Evolutionary conservation across 1,140 invertebrate genomes (phyloP).

Genomic region (Eubasilissa regina): DNA sequence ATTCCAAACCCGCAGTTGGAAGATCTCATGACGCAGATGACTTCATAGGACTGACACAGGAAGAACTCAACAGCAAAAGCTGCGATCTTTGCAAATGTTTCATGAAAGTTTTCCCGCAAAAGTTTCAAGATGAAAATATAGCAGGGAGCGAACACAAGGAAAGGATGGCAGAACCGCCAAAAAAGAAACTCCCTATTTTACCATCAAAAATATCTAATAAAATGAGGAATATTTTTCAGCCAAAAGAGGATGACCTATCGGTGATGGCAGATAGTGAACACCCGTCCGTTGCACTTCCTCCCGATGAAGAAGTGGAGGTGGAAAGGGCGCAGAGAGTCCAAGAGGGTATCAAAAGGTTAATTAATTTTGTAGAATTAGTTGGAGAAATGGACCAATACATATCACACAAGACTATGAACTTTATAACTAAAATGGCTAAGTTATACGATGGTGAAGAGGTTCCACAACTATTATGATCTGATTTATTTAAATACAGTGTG

Average conservation of each 20-base stretch:
- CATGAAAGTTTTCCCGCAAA: constrained; percentile 48
- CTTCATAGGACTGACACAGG: constrained; percentile 17
- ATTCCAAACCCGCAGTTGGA: constrained; percentile 6
- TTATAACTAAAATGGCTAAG: constrained; percentile 46
- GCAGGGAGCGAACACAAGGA: not conserved
- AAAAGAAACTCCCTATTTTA: not conserved
- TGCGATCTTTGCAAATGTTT: constrained; percentile 57
- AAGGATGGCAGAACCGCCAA: not conserved
- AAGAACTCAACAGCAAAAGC: constrained; percentile 38
- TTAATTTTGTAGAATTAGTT: constrained; percentile 51
- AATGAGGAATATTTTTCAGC: not conserved
- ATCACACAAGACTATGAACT: constrained; percentile 46
- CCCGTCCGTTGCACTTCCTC: constrained; percentile 16
- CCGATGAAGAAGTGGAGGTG: not conserved
- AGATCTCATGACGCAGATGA: not conserved
- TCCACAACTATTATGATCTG: constrained; percentile 6
- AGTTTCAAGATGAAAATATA: not conserved
- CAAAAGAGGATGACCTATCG: not conserved
- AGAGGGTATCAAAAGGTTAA: constrained; percentile 49
- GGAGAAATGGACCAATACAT: constrained; percentile 51
- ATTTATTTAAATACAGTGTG: not conserved
- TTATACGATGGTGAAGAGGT: constrained; percentile 36
- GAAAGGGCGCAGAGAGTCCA: constrained; percentile 26
- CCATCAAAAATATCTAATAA: constrained; percentile 39
- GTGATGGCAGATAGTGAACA: not conserved